Percentiles rank a stretch among this genome's conserved stretches.
These are phyloP conservation scores for Pachycephus smyrnensis DNA, from an alignment of 2,888 invertebrate genomes.

Conservation along the genomic window DNA sequence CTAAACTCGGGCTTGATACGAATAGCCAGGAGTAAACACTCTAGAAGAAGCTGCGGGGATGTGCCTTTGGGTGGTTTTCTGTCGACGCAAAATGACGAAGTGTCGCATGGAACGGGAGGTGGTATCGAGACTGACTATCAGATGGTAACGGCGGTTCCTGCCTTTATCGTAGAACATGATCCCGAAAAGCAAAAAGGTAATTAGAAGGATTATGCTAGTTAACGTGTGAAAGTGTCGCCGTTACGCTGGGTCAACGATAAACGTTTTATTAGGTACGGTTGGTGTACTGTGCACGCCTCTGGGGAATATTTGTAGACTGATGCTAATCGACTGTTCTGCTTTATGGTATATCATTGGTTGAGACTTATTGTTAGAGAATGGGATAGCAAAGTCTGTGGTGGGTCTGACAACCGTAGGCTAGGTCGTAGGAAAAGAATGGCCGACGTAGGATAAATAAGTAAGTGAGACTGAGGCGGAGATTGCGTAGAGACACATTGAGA, in stretches of 20 bases:
- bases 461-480: neutral
- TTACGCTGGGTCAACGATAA: neutral
- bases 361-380: neutral
- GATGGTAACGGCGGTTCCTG: slow-evolving; percentile 82
- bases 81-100: slow-evolving; percentile 39
- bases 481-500: slow-evolving; percentile 13
- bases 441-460: neutral
- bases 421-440: neutral
- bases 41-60: slow-evolving; percentile 52
- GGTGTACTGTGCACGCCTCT: neutral
- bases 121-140: slow-evolving; percentile 72
- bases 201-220: neutral
- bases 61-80: neutral
- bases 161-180: slow-evolving; percentile 81
- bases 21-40: slow-evolving; percentile 56
- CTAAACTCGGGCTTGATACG: slow-evolving; percentile 47
- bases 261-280: neutral
- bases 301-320: neutral
- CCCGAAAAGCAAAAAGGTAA: slow-evolving; percentile 72
- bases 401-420: neutral
- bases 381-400: neutral
- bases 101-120: slow-evolving; percentile 25
- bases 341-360: neutral
- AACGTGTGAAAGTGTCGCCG: neutral
- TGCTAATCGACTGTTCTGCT: neutral